Evolutionary conservation across 2,113 vertebrate genomes (phyloP).

Genomic region (Agapornis roseicollis): DNA sequence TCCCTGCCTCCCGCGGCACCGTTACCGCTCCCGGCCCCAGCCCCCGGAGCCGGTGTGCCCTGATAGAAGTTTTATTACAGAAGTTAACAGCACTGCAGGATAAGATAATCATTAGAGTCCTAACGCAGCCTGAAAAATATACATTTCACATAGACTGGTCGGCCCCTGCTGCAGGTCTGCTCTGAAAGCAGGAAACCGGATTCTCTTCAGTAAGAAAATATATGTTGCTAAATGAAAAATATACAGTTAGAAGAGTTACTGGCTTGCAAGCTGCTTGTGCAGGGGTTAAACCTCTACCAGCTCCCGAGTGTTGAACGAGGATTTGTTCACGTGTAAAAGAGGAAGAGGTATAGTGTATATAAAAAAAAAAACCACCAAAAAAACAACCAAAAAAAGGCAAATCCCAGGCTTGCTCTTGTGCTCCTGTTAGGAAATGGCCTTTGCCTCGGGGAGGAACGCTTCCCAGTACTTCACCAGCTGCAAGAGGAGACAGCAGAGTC

Average conservation of each 20-base stretch:
- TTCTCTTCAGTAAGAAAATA: constrained; percentile 93
- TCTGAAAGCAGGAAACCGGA: constrained; percentile 76
- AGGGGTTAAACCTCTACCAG: constrained; percentile 51
- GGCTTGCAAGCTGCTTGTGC: constrained; percentile 28
- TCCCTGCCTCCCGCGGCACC: fast-evolving
- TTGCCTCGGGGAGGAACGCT: constrained; percentile 95
- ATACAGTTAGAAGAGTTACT: constrained; percentile 80
- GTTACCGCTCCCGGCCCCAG: fast-evolving
- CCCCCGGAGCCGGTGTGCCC: constrained; percentile 47
- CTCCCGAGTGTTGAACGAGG: constrained; percentile 5
- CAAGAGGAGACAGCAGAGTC: background rate
- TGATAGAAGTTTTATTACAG: constrained; percentile 81
- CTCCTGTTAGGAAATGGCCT: constrained; percentile 91
- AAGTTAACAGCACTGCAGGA: constrained; percentile 75
- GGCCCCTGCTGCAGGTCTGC: constrained; percentile 52
- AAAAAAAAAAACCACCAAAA: background rate
- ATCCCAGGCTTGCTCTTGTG: constrained; percentile 49
- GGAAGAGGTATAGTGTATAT: constrained; percentile 83
- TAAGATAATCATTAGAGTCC: constrained; percentile 74
- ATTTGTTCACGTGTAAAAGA: constrained; percentile 67
- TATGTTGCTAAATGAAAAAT: constrained; percentile 86
- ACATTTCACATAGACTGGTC: constrained; percentile 69
- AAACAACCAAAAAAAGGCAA: constrained; percentile 72
- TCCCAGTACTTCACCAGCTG: constrained; percentile 99
- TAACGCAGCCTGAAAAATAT: constrained; percentile 79